Evolutionary conservation across 2,888 invertebrate species (phyloP), one percentile per base, ranked within the genome.

Genomic region (Drosophila mayaguana): DNA sequence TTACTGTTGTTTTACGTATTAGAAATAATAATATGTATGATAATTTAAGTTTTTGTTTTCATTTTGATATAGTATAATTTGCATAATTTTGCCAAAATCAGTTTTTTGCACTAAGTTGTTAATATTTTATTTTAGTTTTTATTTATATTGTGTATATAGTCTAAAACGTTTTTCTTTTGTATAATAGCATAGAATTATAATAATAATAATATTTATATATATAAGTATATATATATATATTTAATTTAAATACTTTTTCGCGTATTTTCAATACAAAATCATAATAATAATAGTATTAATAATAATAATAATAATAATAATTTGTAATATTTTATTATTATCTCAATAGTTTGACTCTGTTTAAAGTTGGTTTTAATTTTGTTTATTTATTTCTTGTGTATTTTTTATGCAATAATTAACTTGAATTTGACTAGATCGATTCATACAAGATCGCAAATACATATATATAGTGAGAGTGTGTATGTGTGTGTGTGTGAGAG

Each of bases 381-480:
- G 67, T 64, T 53, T 64, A 6, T 36, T 71, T 55, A 43, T 53
- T 78, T 38, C n/a, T 22, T 20, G 20, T 16, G 16, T 20, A 16
- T 51, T 34, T 36, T 63, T 81, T 88, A 88, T 89, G 83, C 83
- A 86, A 88, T 86, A 89, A 91, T 91, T 91, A 91, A 91, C 88
- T 91, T 91, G 90, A 92, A 92, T 92, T 92, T 92, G 91, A 92
- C 92, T 92, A 92, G 92, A 89, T 88, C 81, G 86, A 89, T 88
- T 88, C 74, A 80, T 85, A 83, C 78, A 84, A 74, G 82, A 85
- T 87, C 78, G 82, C 78, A 80, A 89, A 85, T 87, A 84, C 78
- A 86, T 88, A 81, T 78, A 22, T 46, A 48, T 50, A 50, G 28
- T 18, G 81, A 69, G 63, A 51, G 43, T 60, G 60, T 75, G 57